Base-by-base conservation (phyloP, 2,113 vertebrate species). In the Sciurus niger region DNA sequence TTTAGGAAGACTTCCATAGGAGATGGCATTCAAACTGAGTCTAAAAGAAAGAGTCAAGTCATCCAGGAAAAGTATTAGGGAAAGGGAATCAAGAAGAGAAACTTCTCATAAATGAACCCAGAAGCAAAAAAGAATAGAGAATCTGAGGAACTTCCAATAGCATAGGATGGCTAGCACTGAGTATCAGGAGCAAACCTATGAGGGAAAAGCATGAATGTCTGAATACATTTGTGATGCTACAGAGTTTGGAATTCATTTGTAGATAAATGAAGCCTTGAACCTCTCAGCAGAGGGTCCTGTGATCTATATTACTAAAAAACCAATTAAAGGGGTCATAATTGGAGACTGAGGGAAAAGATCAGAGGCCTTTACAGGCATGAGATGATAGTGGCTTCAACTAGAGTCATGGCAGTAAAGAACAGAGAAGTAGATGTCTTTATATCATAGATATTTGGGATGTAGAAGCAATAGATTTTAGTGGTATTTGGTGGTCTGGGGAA, bases 91-190 rank as follows among this genome's bases (percentile, higher is more conserved):
- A 48, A 79, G 13, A 80, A 92, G 82, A 92, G 32, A 14, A 55
- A 79, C 2, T 37, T 80, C 2, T 73, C 74, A n/a, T 34, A 48
- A 48, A 67, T 24, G 32, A 89, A 2, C 30, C n/a, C 43, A 94
- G 79, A n/a, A 92, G 34, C 30, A 96, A 89, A 46, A 91, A 89
- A 80, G 4, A 92, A 78, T 25, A 86, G 43, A 80, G 8, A 73
- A 17, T 92, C 24, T 79, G 51, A 14, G 28, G 34, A 87, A 79
- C 46, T 79, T 72, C 48, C 68, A 90, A 60, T 22, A 91, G 48
- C 18, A 95, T 40, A 76, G 24, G 28, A 74, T 78, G 34, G 16
- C 8, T 28, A 93, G 74, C 70, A 28, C 20, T 78, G 78, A 86
- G 25, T 82, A 30, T 68, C 8, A 37, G 40, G n/a, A 40, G 37